These are phyloP conservation scores for Hyppa rectilinea DNA, from an alignment of 2,888 invertebrate genomes.

Conservation along the genomic window DNA sequence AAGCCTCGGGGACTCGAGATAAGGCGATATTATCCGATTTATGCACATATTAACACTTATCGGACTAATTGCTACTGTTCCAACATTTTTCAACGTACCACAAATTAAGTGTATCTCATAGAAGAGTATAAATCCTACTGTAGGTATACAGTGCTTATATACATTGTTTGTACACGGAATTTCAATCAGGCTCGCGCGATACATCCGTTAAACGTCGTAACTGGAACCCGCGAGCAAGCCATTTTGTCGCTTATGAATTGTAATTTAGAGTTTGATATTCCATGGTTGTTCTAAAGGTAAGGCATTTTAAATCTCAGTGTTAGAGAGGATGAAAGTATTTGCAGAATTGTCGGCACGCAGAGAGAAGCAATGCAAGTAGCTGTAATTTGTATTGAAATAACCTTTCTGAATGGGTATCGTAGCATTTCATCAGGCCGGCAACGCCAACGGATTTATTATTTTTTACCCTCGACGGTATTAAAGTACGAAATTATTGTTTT, in stretches of 20 bases:
- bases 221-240: slow-evolving; percentile 9
- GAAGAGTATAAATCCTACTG: slow-evolving; percentile 85
- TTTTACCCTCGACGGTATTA: slow-evolving; percentile 86
- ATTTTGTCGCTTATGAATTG: slow-evolving; percentile 48
- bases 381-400: slow-evolving; percentile 90
- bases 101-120: slow-evolving; percentile 83
- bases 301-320: slow-evolving; percentile 70
- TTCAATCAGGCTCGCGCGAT: slow-evolving; percentile 83
- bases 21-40: slow-evolving; percentile 76
- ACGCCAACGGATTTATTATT: slow-evolving; percentile 88
- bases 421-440: slow-evolving; percentile 86
- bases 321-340: slow-evolving; percentile 87
- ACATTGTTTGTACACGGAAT: slow-evolving; percentile 89
- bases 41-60: slow-evolving; percentile 84
- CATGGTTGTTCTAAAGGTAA: slow-evolving; percentile 37
- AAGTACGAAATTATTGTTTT: slow-evolving; percentile 90
- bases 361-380: slow-evolving; percentile 87
- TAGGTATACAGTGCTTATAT: slow-evolving; percentile 83
- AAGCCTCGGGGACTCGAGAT: slow-evolving; percentile 60
- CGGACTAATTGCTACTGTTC: slow-evolving; percentile 84
- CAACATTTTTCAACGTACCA: slow-evolving; percentile 82
- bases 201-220: slow-evolving; percentile 57
- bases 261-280: slow-evolving; percentile 59
- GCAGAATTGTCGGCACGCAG: slow-evolving; percentile 89
- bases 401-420: slow-evolving; percentile 88